Evolutionary conservation across 1,140 invertebrate genomes (phyloP).

Genomic region (Drosophila sucinea): DNA sequence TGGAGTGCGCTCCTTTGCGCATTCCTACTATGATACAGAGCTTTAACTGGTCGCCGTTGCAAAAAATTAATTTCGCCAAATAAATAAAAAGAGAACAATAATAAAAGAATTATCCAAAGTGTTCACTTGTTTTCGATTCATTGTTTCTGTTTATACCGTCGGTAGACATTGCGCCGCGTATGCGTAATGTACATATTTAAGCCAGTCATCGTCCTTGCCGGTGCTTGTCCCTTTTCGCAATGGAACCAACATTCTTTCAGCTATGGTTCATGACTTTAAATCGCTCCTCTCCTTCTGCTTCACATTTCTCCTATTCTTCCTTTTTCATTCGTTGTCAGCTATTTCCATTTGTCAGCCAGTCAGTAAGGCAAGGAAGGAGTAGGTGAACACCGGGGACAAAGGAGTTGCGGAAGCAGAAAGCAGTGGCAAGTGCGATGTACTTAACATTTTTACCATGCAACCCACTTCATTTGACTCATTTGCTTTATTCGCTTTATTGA

Average conservation of each 20-base stretch:
- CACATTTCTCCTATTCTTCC: conserved; percentile 1
- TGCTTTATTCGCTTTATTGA: conserved; percentile 39
- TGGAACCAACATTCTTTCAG: conserved; percentile 53
- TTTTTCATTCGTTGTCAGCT: conserved; percentile 28
- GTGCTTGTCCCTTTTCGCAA: conserved; percentile 37
- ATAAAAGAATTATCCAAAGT: neutral
- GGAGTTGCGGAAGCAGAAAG: neutral
- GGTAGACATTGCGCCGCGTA: neutral
- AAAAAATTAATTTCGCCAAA: conserved; percentile 3
- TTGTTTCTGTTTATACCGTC: neutral
- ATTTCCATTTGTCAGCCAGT: conserved; percentile 44
- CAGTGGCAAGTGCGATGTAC: conserved; percentile 13
- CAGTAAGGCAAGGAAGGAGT: conserved; percentile 17
- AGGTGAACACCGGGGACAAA: no score
- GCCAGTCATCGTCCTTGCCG: conserved; percentile 36
- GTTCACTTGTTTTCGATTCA: conserved; percentile 21
- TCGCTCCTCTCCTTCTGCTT: conserved; percentile 1
- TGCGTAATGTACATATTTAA: conserved; percentile 34
- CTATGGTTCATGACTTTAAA: conserved; percentile 19
- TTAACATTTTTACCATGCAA: conserved; percentile 53
- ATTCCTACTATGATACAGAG: neutral
- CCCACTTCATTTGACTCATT: conserved; percentile 51
- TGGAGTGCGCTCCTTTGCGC: neutral
- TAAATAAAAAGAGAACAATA: neutral
- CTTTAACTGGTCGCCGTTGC: neutral